Evolutionary conservation across 2,888 invertebrate species (phyloP), one percentile per base, ranked within the genome.

Genomic region (Platycnemis pennipes): DNA sequence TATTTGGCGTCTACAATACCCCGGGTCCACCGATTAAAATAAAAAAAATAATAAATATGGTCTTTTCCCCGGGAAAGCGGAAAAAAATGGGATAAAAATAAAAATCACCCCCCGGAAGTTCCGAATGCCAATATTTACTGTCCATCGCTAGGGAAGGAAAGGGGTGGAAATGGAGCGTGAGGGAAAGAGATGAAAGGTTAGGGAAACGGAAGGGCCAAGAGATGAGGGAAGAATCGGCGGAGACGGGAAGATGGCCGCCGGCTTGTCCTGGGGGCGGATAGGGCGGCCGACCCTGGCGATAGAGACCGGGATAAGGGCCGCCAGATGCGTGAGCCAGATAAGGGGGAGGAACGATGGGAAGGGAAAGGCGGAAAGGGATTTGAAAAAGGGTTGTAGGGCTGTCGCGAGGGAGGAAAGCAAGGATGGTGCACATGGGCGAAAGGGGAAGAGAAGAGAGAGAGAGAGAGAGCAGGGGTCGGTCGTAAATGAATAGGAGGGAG

Each of bases 401-500:
- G 63, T 63, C 26, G 63, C 26, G 63, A 63, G 63, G 77, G 77
- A 26, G 31, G 11, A 37, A 8, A 13, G 37, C 26, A 63, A 2
- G 77, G 37, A 37, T 37, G n/a, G n/a, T n/a, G 26, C 26, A 16
- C 22, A 26, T 26, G 19, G n/a, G 26, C 7, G 63, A 16, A 77
- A 77, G 77, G 77, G 11, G 22, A 77, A 26, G 37, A n/a, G 53
- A 53, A 53, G 53, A 37, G 45, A 16, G 44, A 89, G 89, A 22
- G 42, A 13, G 44, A 91, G 91, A 44, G 91, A 91, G 87, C 45
- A 44, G 87, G 46, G 44, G 87, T 44, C 45, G 53, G 37, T 13
- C 77, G 89, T 31, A 56, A 91, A 91, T 91, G 91, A 91, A 91
- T 91, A 63, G 91, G 45, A 89, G 89, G 31, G 89, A 49, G 49